These are phyloP conservation scores for Psittacara wagleri DNA, from an alignment of 2,113 vertebrate species.

Conservation along the genomic window DNA sequence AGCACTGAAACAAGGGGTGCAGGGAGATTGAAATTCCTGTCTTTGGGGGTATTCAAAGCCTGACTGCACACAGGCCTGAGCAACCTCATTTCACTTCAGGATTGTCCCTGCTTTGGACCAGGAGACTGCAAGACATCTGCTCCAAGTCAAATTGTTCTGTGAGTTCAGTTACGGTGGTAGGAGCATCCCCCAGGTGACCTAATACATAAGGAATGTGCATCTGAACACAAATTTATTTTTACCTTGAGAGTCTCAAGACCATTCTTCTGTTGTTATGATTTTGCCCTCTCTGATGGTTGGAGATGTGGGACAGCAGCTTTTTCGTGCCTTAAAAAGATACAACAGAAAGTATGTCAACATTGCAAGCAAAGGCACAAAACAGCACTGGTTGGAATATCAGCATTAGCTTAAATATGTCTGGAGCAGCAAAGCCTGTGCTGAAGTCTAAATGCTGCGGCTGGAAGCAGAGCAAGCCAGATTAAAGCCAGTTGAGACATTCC, in stretches of 20 bases:
- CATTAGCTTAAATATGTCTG: not conserved
- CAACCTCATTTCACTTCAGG: not conserved
- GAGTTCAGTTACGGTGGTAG: not conserved
- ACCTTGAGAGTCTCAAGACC: not conserved
- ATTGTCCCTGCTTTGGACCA: not conserved
- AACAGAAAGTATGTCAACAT: not conserved
- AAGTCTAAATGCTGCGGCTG: not conserved
- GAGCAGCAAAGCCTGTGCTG: not conserved
- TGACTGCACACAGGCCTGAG: not conserved
- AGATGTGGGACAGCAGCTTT: not conserved
- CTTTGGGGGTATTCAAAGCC: not conserved
- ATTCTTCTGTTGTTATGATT: not conserved
- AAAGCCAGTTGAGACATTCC: not conserved
- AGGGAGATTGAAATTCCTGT: not conserved
- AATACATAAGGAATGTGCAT: not conserved
- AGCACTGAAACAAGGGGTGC: not conserved
- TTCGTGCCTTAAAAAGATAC: not conserved
- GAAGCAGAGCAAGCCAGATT: not conserved
- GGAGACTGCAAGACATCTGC: not conserved
- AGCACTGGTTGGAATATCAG: not conserved
- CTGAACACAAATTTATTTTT: not conserved
- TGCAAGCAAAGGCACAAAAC: not conserved
- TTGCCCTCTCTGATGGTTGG: not conserved
- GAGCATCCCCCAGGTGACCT: not conserved
- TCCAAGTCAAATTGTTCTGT: not conserved